These are phyloP conservation scores for Smithornis capensis DNA, from an alignment of 2,113 vertebrate species.

Conservation along the genomic window DNA sequence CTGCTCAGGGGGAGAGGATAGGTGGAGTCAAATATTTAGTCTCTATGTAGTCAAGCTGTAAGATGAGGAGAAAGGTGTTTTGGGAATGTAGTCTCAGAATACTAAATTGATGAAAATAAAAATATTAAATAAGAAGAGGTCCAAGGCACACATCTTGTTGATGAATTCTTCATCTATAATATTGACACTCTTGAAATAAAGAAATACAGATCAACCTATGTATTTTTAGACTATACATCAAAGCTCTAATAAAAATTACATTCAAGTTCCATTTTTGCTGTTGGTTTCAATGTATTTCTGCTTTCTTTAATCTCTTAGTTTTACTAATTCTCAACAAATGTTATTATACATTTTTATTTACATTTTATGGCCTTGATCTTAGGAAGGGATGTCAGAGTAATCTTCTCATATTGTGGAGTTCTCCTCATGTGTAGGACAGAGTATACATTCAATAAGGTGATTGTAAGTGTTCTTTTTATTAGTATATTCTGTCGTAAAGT, in stretches of 20 bases:
- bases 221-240: neutral
- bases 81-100: neutral
- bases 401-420: neutral
- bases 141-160: neutral
- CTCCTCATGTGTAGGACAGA: neutral
- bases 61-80: neutral
- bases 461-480: neutral
- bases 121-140: neutral
- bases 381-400: neutral
- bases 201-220: neutral
- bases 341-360: neutral
- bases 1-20: neutral
- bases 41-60: neutral
- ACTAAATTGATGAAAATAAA: neutral
- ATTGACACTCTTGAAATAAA: neutral
- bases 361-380: neutral
- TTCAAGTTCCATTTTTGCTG: neutral
- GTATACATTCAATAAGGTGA: neutral
- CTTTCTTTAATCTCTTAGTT: neutral
- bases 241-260: neutral
- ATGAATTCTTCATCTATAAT: neutral
- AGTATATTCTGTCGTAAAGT: neutral
- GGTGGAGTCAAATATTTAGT: neutral
- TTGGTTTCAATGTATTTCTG: neutral
- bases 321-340: neutral